Percentiles rank a stretch among this genome's conserved stretches.
Evolutionary conservation across 2,888 invertebrate genomes (phyloP).

Genomic region (Platycheirus albimanus): DNA sequence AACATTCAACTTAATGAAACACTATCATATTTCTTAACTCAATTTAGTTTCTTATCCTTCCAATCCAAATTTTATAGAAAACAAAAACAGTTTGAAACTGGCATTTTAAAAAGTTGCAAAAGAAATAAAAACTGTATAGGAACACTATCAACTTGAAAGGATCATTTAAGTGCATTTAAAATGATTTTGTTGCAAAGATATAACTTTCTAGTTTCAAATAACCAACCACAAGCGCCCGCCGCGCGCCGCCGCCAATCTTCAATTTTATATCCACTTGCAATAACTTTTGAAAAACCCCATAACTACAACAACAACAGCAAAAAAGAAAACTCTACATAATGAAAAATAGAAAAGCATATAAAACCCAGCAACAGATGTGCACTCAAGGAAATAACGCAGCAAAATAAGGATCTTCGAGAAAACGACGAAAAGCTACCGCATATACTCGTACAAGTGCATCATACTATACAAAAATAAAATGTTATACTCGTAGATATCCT

Average conservation of each 20-base stretch:
- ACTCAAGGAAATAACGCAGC: slow-evolving; percentile 35
- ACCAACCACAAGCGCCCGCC: slow-evolving; percentile 7
- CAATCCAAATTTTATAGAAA: too few species aligned
- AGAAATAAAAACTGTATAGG: too few species aligned
- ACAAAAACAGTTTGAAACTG: too few species aligned
- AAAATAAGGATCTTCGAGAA: slow-evolving; percentile 11
- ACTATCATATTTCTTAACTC: too few species aligned
- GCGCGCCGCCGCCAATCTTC: too few species aligned
- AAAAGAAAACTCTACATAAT: neutral
- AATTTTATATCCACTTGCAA: slow-evolving; percentile 54
- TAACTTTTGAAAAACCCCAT: slow-evolving; percentile 23
- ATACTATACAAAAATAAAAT: neutral
- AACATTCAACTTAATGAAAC: too few species aligned
- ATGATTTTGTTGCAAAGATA: slow-evolving; percentile 19
- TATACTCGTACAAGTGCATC: neutral
- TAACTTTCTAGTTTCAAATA: slow-evolving; percentile 8
- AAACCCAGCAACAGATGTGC: slow-evolving; percentile 33
- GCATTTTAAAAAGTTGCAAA: too few species aligned
- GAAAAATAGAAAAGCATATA: neutral
- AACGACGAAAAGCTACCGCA: neutral
- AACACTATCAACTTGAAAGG: neutral
- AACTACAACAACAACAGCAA: neutral
- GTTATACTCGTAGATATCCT: too few species aligned
- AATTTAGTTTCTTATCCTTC: too few species aligned
- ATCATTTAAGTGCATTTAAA: slow-evolving; percentile 25